phyloP scores from a whole-genome alignment of 2,797 vertebrate species.

The Chelmon rostratus region DNA sequence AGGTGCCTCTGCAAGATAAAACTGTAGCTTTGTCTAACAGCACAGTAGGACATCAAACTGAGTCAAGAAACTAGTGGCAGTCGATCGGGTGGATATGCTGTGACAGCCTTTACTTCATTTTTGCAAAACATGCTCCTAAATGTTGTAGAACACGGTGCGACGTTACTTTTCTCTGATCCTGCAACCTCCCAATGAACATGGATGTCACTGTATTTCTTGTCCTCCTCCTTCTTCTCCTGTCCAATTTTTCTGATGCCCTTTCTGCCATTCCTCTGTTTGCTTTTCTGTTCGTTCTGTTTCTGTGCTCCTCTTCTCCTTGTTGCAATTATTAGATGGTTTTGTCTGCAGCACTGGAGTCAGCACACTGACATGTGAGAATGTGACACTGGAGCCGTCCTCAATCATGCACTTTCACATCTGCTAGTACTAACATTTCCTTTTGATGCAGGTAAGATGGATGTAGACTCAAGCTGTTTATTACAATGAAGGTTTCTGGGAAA shows the following conservation, averaged over 20 bases:
- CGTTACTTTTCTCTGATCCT: background rate
- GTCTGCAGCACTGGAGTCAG: conserved; percentile 54
- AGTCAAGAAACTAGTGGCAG: background rate
- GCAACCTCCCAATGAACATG: conserved; percentile 2
- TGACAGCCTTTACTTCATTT: background rate
- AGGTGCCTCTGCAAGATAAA: background rate
- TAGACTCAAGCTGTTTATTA: conserved; percentile 29
- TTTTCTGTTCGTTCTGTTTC: conserved; percentile 20
- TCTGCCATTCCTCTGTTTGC: conserved; percentile 3
- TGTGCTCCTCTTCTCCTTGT: background rate
- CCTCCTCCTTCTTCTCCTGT: background rate
- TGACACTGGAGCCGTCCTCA: conserved; percentile 45
- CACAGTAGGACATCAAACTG: background rate
- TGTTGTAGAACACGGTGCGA: background rate
- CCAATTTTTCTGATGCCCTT: background rate
- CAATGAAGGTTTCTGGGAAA: background rate
- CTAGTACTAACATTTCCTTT: conserved; percentile 47
- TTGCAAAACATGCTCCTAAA: background rate
- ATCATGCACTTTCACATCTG: conserved; percentile 37
- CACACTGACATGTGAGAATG: conserved; percentile 29
- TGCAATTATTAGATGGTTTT: conserved; percentile 6
- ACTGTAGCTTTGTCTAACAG: background rate
- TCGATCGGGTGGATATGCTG: background rate
- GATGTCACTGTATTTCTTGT: background rate
- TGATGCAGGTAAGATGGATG: conserved; percentile 7